A percentile compares a stretch with the other conserved stretches of the same genome.
Conservation (phyloP, 2,113 vertebrate genomes). For the Prietella phreatophila region DNA sequence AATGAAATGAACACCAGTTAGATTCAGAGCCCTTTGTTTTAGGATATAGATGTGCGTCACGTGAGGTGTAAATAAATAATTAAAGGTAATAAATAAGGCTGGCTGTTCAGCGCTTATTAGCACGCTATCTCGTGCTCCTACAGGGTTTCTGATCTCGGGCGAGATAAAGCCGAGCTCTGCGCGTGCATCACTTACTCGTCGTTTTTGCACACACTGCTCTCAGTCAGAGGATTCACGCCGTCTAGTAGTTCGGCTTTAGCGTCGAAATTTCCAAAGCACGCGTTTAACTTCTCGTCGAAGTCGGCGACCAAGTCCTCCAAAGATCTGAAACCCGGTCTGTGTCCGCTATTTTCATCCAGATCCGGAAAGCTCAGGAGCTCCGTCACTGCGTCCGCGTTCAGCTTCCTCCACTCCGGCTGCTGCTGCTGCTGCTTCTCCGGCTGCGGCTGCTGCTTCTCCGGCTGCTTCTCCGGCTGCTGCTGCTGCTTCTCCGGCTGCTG, state of each 20-base stretch:
- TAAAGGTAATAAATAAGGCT: neutral
- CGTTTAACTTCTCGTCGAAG: slow-evolving; percentile 77
- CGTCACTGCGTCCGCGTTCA: slow-evolving; percentile 51
- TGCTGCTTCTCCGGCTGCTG: too few relatives aligned
- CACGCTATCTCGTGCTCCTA: neutral
- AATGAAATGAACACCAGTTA: neutral
- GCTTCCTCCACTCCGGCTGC: slow-evolving; percentile 60
- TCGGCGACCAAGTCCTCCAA: slow-evolving; percentile 71
- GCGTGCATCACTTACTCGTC: slow-evolving; percentile 81
- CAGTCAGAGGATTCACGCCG: slow-evolving; percentile 74
- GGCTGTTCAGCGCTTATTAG: neutral
- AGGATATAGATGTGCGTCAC: neutral
- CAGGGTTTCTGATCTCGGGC: neutral
- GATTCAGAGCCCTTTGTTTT: neutral
- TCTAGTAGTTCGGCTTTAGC: slow-evolving; percentile 64
- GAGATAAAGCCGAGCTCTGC: neutral
- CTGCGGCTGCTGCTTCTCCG: too few relatives aligned
- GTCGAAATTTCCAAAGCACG: slow-evolving; percentile 75
- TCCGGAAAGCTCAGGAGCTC: slow-evolving; percentile 51
- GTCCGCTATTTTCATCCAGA: slow-evolving; percentile 56
- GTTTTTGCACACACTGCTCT: slow-evolving; percentile 78
- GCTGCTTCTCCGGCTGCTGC: too few relatives aligned
- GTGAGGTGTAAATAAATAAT: neutral
- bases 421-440: slow-evolving; percentile 19
- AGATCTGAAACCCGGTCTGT: slow-evolving; percentile 55